phyloP scores from a whole-genome alignment of 2,113 vertebrate genomes.

The Dryoscopus gambensis region DNA sequence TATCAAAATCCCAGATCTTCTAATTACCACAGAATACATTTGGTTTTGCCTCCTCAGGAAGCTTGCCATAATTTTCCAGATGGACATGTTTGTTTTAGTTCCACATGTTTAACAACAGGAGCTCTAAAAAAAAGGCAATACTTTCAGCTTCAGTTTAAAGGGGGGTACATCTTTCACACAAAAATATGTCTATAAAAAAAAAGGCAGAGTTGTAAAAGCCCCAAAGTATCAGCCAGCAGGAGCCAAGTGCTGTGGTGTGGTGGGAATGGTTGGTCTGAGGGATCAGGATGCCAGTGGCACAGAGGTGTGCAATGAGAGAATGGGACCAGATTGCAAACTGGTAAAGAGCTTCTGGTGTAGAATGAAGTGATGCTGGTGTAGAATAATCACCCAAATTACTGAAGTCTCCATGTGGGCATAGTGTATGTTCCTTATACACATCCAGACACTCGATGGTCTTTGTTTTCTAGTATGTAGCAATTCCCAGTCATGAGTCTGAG shows the following conservation, averaged over 20 bases:
- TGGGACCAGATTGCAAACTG: neutral
- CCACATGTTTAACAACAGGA: neutral
- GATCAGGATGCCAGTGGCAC: neutral
- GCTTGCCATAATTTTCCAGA: neutral
- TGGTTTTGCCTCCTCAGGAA: neutral
- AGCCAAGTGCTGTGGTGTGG: neutral
- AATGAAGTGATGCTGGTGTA: neutral
- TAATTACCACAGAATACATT: neutral
- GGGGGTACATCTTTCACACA: neutral
- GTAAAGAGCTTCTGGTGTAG: neutral
- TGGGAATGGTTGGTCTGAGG: neutral
- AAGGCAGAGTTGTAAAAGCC: neutral
- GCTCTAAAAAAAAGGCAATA: neutral
- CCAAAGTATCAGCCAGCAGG: neutral
- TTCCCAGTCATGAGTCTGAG: neutral
- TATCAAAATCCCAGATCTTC: neutral
- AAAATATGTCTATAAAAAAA: neutral
- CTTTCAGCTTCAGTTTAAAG: neutral
- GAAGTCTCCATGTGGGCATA: neutral
- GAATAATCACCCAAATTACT: neutral
- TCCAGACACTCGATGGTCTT: fast-evolving
- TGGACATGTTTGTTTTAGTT: neutral
- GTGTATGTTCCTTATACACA: neutral
- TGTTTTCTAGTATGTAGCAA: neutral
- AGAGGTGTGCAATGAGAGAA: neutral